Conservation (phyloP, 2,888 invertebrate genomes). For the Cantharis nigra region DNA sequence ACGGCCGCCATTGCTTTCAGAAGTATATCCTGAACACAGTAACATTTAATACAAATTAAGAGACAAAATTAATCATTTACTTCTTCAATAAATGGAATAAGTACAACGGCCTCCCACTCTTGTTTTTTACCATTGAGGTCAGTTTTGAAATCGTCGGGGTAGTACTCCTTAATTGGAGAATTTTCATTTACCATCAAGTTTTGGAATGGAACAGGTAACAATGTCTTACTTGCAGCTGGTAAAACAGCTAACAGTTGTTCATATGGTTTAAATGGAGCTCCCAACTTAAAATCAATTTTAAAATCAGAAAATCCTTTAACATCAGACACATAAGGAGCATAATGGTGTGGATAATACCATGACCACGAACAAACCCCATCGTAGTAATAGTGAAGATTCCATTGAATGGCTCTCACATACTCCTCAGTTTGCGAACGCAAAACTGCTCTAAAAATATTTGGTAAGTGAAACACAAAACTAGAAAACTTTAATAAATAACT, state of each 20-base stretch:
- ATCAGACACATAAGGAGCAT: constrained; percentile 95
- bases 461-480: constrained; percentile 48
- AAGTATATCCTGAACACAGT: constrained; percentile 61
- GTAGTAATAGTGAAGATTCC: constrained; percentile 96
- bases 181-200: constrained; percentile 74
- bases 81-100: constrained; percentile 93
- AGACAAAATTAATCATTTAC: constrained; percentile 47
- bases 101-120: constrained; percentile 95
- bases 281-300: constrained; percentile 81
- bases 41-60: neutral
- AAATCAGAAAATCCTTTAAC: constrained; percentile 74
- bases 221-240: constrained; percentile 80
- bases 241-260: constrained; percentile 88
- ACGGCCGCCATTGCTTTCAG: constrained; percentile 76
- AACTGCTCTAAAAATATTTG: constrained; percentile 65
- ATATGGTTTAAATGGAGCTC: constrained; percentile 89
- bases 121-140: constrained; percentile 95
- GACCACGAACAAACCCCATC: constrained; percentile 97
- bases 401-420: constrained; percentile 92
- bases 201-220: constrained; percentile 79
- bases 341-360: constrained; percentile 98
- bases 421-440: constrained; percentile 81
- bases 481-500: constrained; percentile 44
- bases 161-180: constrained; percentile 87
- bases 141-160: constrained; percentile 87